phyloP scores from a whole-genome alignment of 2,113 vertebrate genomes.

The Labrus mixtus region DNA sequence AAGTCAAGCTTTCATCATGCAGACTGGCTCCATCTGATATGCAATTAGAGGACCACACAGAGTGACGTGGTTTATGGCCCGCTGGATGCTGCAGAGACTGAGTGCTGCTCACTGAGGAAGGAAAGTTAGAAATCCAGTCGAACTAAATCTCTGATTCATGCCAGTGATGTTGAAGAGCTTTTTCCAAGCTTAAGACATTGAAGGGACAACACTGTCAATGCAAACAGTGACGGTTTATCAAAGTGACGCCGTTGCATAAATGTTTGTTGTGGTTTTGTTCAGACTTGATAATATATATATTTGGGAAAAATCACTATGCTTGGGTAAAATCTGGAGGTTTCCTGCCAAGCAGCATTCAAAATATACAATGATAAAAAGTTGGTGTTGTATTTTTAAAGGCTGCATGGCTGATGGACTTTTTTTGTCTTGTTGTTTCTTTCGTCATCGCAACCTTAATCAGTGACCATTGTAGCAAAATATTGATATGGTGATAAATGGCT shows the following conservation, averaged over 20 bases:
- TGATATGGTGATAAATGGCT: too few species aligned
- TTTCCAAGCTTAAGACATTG: slow-evolving; percentile 22
- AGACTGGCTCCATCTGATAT: slow-evolving; percentile 75
- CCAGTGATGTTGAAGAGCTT: slow-evolving; percentile 5
- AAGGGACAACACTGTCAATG: neutral
- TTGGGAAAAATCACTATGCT: neutral
- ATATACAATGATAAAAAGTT: neutral
- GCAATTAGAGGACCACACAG: slow-evolving; percentile 80
- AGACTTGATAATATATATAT: neutral
- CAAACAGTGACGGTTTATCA: neutral
- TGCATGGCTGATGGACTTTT: too few species aligned
- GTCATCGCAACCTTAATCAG: neutral
- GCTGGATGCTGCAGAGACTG: slow-evolving; percentile 46
- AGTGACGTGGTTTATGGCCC: slow-evolving; percentile 64
- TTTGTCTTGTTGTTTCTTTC: neutral
- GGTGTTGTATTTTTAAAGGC: neutral
- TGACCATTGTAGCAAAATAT: neutral
- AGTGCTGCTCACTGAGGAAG: slow-evolving; percentile 25
- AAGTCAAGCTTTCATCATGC: slow-evolving; percentile 78
- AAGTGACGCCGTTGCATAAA: neutral
- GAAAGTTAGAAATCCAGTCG: slow-evolving; percentile 1
- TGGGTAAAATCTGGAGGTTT: neutral
- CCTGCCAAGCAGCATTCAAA: neutral
- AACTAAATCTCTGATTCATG: neutral
- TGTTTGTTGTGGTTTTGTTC: neutral